These are phyloP conservation scores for Ivindomyrus marchei DNA, from an alignment of 2,113 vertebrate species.

Conservation along the genomic window DNA sequence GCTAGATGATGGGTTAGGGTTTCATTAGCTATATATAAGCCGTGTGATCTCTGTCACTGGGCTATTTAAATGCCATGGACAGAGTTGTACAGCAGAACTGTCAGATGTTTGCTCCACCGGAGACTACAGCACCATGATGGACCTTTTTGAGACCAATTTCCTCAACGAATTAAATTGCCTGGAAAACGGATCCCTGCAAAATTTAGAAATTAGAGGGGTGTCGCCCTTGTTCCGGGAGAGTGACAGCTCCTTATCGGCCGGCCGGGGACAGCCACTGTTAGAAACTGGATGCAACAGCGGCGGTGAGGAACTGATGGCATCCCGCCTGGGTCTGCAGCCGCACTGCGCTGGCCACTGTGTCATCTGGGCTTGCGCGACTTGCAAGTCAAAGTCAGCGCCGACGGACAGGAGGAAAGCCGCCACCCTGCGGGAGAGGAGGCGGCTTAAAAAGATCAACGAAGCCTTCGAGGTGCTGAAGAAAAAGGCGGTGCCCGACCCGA, in stretches of 20 bases:
- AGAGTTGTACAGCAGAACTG: conserved; percentile 59
- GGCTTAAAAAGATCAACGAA: conserved; percentile 97
- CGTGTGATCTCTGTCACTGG: conserved; percentile 81
- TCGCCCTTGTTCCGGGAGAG: conserved; percentile 80
- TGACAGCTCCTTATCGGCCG: conserved; percentile 76
- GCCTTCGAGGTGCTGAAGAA: conserved; percentile 92
- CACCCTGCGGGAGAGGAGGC: conserved; percentile 81
- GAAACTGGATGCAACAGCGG: conserved; percentile 80
- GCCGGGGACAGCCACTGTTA: conserved; percentile 72
- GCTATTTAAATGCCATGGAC: conserved; percentile 91
- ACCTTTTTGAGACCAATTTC: conserved; percentile 98
- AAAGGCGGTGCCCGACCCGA: conserved; percentile 89
- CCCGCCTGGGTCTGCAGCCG: conserved; percentile 78
- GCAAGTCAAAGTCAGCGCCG: conserved; percentile 88
- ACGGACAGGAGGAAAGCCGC: conserved; percentile 89
- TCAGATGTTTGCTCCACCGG: conserved; percentile 46
- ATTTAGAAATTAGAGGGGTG: conserved; percentile 80
- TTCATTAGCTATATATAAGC: conserved; percentile 98
- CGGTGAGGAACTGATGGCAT: conserved; percentile 85
- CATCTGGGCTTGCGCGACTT: conserved; percentile 96
- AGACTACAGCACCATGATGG: conserved; percentile 89
- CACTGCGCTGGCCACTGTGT: conserved; percentile 91
- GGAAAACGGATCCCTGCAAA: conserved; percentile 82
- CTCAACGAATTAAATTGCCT: conserved; percentile 77
- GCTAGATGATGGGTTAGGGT: conserved; percentile 87